Percentiles rank a stretch among this genome's conserved stretches.
phyloP scores from a whole-genome alignment of 2,888 invertebrate species.

The Mycogona germanica region DNA sequence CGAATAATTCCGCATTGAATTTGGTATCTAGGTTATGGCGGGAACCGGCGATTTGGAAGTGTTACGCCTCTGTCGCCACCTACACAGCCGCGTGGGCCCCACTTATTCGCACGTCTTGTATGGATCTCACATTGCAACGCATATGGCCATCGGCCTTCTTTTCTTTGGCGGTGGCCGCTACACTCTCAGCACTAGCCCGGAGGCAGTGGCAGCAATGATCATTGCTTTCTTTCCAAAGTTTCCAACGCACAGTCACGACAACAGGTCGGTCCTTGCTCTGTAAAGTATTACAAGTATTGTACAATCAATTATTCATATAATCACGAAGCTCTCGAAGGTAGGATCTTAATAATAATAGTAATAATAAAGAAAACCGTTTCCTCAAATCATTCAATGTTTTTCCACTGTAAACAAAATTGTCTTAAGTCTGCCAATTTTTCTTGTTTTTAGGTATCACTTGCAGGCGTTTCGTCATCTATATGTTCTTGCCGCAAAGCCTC shows the following conservation, averaged over 20 bases:
- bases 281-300: no score
- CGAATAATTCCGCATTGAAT: no score
- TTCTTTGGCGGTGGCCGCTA: constrained; percentile 90
- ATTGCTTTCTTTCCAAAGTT: constrained; percentile 95
- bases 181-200: constrained; percentile 48
- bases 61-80: constrained; percentile 67
- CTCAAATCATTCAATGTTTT: background rate
- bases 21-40: constrained; percentile 57
- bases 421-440: background rate
- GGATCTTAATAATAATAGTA: background rate
- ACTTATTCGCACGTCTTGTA: constrained; percentile 57
- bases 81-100: constrained; percentile 66
- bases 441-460: constrained; percentile 77
- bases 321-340: background rate
- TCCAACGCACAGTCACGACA: constrained; percentile 91
- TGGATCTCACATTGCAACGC: constrained; percentile 88
- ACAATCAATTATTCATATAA: no score
- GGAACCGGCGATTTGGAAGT: constrained; percentile 80
- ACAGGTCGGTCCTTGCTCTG: no score
- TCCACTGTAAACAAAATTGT: background rate
- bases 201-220: constrained; percentile 73
- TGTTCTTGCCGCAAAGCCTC: constrained; percentile 82
- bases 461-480: constrained; percentile 96
- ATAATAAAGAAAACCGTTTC: constrained; percentile 7
- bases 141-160: constrained; percentile 83